These are phyloP conservation scores for Xenopus petersii DNA, from an alignment of 2,797 vertebrate species.

Conservation along the genomic window DNA sequence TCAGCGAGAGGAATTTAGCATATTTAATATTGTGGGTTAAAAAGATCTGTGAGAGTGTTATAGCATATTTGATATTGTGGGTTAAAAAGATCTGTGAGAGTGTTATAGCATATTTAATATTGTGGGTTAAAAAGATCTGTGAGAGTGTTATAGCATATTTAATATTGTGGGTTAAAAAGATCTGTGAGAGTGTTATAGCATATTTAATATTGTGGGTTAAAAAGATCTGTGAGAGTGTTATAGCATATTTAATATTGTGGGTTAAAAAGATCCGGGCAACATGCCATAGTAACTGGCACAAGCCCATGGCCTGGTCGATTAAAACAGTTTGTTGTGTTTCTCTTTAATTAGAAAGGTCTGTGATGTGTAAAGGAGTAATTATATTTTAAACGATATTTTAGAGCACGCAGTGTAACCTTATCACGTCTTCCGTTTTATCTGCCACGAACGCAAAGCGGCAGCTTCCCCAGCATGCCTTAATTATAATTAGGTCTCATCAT, in stretches of 20 bases:
- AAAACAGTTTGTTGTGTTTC: background rate
- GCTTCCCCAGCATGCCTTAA: too few relatives aligned
- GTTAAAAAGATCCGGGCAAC: conserved; percentile 4
- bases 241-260: background rate
- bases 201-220: background rate
- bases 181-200: background rate
- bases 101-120: background rate
- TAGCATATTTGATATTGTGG: background rate
- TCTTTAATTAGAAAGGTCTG: too few relatives aligned
- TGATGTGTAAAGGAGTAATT: too few relatives aligned
- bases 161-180: conserved; percentile 6
- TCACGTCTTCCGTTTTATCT: too few relatives aligned
- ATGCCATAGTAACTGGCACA: conserved; percentile 9
- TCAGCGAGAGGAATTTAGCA: too few relatives aligned
- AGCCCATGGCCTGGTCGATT: background rate
- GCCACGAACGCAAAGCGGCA: too few relatives aligned
- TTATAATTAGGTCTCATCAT: too few relatives aligned
- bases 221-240: background rate
- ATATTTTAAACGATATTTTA: too few relatives aligned
- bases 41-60: too few relatives aligned
- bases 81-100: background rate
- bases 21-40: too few relatives aligned
- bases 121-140: conserved; percentile 5
- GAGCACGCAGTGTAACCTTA: too few relatives aligned
- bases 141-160: background rate